A percentile compares a stretch with the other conserved stretches of the same genome.
Evolutionary conservation across 2,888 invertebrate genomes (phyloP).

Genomic region (Aporophyla nigra): DNA sequence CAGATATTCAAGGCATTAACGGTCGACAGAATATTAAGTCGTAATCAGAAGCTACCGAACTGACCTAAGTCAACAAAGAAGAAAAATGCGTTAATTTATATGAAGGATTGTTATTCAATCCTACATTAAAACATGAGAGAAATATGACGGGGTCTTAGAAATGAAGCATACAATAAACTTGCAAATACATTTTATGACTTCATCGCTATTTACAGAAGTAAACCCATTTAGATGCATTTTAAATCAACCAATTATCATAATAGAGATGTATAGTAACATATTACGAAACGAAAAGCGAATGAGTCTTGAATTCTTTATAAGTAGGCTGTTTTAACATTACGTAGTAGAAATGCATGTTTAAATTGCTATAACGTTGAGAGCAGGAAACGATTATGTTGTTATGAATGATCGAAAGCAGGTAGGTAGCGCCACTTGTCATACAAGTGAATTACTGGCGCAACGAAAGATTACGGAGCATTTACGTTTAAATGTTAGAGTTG

Average conservation of each 20-base stretch:
- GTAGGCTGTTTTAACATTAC: slow-evolving; percentile 53
- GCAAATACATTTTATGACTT: slow-evolving; percentile 40
- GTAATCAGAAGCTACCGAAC: slow-evolving; percentile 4
- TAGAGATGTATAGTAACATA: slow-evolving; percentile 29
- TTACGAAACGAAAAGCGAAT: slow-evolving; percentile 50
- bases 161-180: slow-evolving; percentile 17
- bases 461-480: slow-evolving; percentile 37
- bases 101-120: not conserved
- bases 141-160: slow-evolving; percentile 14
- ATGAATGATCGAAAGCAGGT: slow-evolving; percentile 42
- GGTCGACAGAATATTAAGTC: not conserved
- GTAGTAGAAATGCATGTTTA: slow-evolving; percentile 52
- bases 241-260: slow-evolving; percentile 45
- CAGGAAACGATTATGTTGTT: slow-evolving; percentile 63
- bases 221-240: slow-evolving; percentile 43
- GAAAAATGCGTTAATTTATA: not conserved
- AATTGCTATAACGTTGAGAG: slow-evolving; percentile 45
- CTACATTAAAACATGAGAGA: not conserved
- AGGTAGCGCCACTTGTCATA: slow-evolving; percentile 55
- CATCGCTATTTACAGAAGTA: slow-evolving; percentile 49
- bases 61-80: slow-evolving; percentile 8
- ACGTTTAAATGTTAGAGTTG: slow-evolving; percentile 27
- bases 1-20: slow-evolving; percentile 31
- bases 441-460: slow-evolving; percentile 42
- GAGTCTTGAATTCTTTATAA: slow-evolving; percentile 49